These are phyloP conservation scores for Cantharis rustica DNA, from an alignment of 2,888 invertebrate species.

Conservation along the genomic window DNA sequence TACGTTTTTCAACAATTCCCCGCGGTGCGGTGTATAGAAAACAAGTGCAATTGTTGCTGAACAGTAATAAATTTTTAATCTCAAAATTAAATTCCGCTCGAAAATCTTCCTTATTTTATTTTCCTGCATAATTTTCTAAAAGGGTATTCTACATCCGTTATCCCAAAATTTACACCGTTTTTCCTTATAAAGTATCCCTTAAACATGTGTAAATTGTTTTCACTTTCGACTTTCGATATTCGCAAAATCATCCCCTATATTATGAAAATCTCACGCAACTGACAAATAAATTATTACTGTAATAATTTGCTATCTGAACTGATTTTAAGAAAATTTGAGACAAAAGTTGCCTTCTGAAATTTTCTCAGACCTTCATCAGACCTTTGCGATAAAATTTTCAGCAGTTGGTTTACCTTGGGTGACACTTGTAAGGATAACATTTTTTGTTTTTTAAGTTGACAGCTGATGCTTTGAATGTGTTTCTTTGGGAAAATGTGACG, in stretches of 20 bases:
- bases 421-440: neutral
- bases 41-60: neutral
- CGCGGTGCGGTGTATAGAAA: neutral
- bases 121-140: neutral
- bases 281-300: neutral
- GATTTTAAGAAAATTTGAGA: neutral
- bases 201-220: neutral
- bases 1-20: constrained; percentile 10
- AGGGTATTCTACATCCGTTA: neutral
- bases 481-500: neutral
- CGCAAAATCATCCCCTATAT: neutral
- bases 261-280: neutral
- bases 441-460: neutral
- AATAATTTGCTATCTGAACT: neutral
- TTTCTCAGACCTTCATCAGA: neutral
- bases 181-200: neutral
- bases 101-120: neutral
- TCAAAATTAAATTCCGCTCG: neutral
- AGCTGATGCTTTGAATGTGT: neutral
- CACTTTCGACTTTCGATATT: neutral
- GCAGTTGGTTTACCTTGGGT: neutral
- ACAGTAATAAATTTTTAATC: neutral
- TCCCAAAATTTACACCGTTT: neutral
- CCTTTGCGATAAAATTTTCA: neutral
- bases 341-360: neutral